These are phyloP conservation scores for Dichetophora obliterata DNA, from an alignment of 2,888 invertebrate species.

Conservation along the genomic window DNA sequence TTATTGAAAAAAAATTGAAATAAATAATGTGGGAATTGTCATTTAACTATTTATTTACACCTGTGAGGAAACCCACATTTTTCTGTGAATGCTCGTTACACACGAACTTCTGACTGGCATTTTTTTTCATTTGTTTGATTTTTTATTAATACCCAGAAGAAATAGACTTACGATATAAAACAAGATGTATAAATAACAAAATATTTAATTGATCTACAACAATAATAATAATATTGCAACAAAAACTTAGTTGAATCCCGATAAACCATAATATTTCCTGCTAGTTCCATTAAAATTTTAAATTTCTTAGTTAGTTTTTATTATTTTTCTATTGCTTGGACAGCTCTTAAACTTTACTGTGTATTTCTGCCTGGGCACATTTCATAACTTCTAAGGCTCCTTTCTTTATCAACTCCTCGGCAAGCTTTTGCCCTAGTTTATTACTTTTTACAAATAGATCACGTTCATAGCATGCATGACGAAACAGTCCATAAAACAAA, in stretches of 20 bases:
- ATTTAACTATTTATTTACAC: no score
- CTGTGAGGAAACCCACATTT: no score
- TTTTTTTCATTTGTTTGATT: no score
- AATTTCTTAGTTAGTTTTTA: neutral
- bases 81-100: no score
- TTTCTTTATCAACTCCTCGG: slow-evolving; percentile 78
- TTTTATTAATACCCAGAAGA: no score
- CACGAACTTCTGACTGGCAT: no score
- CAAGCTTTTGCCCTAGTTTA: slow-evolving; percentile 80
- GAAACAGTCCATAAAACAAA: slow-evolving; percentile 77
- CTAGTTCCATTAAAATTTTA: neutral
- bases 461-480: slow-evolving; percentile 75
- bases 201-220: slow-evolving; percentile 12
- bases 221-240: slow-evolving; percentile 14
- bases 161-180: no score
- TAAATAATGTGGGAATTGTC: no score
- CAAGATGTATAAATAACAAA: neutral
- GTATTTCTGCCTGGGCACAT: slow-evolving; percentile 80
- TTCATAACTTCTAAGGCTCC: slow-evolving; percentile 88
- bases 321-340: neutral
- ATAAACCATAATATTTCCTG: slow-evolving; percentile 1
- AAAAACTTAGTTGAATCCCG: slow-evolving; percentile 6
- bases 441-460: slow-evolving; percentile 79
- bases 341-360: slow-evolving; percentile 56
- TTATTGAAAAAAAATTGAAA: no score